A percentile compares a stretch with the other conserved stretches of the same genome.
Conservation (phyloP, 2,113 vertebrate genomes). For the Oceanodroma tethys region DNA sequence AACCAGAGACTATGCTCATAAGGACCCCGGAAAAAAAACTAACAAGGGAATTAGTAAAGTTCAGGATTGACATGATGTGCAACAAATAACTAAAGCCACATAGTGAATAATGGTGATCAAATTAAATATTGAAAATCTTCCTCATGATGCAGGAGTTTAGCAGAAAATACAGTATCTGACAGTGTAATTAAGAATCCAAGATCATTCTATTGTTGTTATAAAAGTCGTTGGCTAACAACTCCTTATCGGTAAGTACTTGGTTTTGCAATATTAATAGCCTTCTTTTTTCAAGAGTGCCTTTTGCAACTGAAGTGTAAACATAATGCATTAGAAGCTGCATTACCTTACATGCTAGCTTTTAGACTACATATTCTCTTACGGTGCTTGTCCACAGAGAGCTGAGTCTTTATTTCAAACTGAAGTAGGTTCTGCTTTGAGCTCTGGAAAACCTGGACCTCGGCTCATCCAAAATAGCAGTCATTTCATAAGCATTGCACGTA, state of each 20-base stretch:
- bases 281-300: neutral
- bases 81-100: neutral
- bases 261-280: neutral
- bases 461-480: neutral
- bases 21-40: rapidly evolving
- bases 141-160: neutral
- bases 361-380: neutral
- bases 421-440: neutral
- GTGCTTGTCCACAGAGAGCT: rapidly evolving
- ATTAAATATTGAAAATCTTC: neutral
- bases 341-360: neutral
- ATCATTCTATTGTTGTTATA: neutral
- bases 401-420: neutral
- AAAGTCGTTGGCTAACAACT: neutral
- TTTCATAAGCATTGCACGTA: neutral
- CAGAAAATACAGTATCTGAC: neutral
- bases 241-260: neutral
- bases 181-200: neutral
- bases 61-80: neutral
- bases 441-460: neutral
- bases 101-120: neutral
- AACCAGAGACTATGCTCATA: neutral
- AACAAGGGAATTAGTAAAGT: neutral
- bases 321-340: neutral
- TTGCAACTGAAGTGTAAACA: neutral